Conservation (phyloP, 1,140 invertebrate genomes). For the Antheraea mylitta region DNA sequence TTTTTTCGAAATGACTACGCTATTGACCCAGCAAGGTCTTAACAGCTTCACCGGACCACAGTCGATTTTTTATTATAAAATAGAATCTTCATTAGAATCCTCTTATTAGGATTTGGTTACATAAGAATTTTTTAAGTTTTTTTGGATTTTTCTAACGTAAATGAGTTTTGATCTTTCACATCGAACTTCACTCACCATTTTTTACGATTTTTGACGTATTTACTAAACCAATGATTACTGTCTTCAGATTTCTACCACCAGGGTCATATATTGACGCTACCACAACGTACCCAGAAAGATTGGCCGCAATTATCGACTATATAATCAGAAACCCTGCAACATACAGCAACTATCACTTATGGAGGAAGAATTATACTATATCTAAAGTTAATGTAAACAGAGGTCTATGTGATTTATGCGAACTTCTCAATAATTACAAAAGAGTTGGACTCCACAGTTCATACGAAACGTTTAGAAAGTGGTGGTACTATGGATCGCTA, state of each 20-base stretch:
- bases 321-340: slow-evolving; percentile 40
- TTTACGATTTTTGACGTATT: too few relatives aligned
- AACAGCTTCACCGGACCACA: too few relatives aligned
- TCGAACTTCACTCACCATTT: too few relatives aligned
- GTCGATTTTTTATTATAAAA: too few relatives aligned
- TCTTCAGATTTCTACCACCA: slow-evolving; percentile 60
- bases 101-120: background rate
- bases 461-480: slow-evolving; percentile 47
- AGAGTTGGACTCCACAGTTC: slow-evolving; percentile 24
- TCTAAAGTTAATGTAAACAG: slow-evolving; percentile 23
- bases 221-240: background rate
- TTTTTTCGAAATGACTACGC: too few relatives aligned
- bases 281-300: slow-evolving; percentile 24
- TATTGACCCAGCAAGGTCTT: too few relatives aligned
- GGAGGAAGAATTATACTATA: slow-evolving; percentile 52
- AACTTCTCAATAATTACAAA: slow-evolving; percentile 38
- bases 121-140: too few relatives aligned
- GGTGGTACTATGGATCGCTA: slow-evolving; percentile 49
- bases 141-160: too few relatives aligned
- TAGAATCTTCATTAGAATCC: background rate
- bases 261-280: slow-evolving; percentile 54
- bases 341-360: slow-evolving; percentile 47
- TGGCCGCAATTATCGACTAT: slow-evolving; percentile 43
- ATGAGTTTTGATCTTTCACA: too few relatives aligned
- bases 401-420: slow-evolving; percentile 52